Conservation (phyloP, 30 jellyfish, hydroid and myxozoan species). For the Catostylus mosaicus region DNA sequence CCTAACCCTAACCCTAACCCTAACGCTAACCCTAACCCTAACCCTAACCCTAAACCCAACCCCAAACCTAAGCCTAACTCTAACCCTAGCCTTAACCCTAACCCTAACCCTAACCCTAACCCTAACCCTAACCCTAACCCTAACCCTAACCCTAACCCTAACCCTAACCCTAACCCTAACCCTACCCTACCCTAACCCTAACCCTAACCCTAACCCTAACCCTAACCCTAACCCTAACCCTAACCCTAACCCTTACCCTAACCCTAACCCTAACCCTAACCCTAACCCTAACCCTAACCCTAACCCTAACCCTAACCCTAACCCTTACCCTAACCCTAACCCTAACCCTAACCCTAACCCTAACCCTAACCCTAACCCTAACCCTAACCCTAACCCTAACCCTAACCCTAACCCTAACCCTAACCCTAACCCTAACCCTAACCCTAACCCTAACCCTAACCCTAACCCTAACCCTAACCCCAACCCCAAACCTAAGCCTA, state of each 20-base stretch:
- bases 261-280: conserved; percentile 30
- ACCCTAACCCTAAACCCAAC: conserved; percentile 42
- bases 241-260: conserved; percentile 4
- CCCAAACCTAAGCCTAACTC: conserved; percentile 16
- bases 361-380: conserved; percentile 10
- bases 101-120: conserved; percentile 44
- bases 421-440: conserved; percentile 1
- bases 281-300: conserved; percentile 32
- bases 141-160: conserved; percentile 29
- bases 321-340: not conserved
- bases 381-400: not conserved
- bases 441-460: conserved; percentile 4
- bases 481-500: not conserved
- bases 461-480: conserved; percentile 12
- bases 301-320: conserved; percentile 9
- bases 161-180: conserved; percentile 27
- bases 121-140: conserved; percentile 42
- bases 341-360: not conserved
- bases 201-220: conserved; percentile 4
- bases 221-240: conserved; percentile 7
- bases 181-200: too few species aligned
- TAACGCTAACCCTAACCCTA: conserved; percentile 5
- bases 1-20: conserved; percentile 32
- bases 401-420: not conserved
- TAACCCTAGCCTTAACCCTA: conserved; percentile 42